Percentiles rank a stretch among this genome's conserved stretches.
Evolutionary conservation across 2,113 vertebrate species (phyloP).

Genomic region (Phycodurus eques): DNA sequence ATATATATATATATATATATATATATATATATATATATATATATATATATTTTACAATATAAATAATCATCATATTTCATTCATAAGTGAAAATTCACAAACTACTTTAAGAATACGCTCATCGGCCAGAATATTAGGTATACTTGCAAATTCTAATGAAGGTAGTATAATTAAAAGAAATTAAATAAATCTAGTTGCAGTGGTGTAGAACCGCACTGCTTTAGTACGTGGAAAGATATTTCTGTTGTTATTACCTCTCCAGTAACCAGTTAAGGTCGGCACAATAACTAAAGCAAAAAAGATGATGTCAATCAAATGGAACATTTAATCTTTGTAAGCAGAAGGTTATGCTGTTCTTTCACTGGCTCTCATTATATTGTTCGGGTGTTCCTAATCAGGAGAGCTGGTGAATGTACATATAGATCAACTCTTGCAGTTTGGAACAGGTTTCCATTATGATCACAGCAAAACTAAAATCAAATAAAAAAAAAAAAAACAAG

Average conservation of each 20-base stretch:
- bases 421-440: not conserved
- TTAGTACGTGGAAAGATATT: not conserved
- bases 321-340: not conserved
- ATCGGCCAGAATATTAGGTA: not conserved
- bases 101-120: constrained; percentile 20
- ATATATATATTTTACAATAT: constrained; percentile 22
- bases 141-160: not conserved
- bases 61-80: constrained; percentile 26
- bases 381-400: not conserved
- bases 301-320: not conserved
- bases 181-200: not conserved
- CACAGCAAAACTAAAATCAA: constrained; percentile 16
- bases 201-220: not conserved
- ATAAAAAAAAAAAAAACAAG: constrained; percentile 21
- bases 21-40: constrained; percentile 10
- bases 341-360: not conserved
- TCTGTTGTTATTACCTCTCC: not conserved
- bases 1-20: constrained; percentile 10
- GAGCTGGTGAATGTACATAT: not conserved
- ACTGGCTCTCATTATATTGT: not conserved
- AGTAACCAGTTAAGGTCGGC: not conserved
- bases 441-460: not conserved
- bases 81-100: constrained; percentile 20
- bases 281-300: constrained; percentile 14
- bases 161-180: not conserved